Base-by-base conservation (phyloP, 2,888 invertebrate species). In the Platycheirus albimanus region DNA sequence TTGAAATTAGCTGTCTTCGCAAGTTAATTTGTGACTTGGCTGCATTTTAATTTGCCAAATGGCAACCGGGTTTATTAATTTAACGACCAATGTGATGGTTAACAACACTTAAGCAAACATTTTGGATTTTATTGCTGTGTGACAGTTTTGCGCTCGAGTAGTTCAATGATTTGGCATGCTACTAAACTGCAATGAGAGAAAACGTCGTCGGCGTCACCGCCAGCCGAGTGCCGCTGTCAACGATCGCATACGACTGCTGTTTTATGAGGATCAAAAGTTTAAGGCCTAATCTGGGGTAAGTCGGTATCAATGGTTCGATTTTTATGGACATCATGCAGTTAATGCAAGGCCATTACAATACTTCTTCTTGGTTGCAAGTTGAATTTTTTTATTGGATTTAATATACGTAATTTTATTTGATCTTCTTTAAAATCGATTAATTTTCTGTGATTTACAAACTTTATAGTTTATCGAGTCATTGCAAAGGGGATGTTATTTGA, bases 371-470 rank as follows among this genome's bases (percentile, higher is more conserved):
- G 3, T 58, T 41, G 58, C 41, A 58, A 24, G n/a, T n/a, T n/a
- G n/a, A n/a, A n/a, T n/a, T n/a, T n/a, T 2, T 58, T 58, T 41
- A 41, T 58, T 58, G 58, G 11, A 41, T 13, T 28, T 17, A 41
- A n/a, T 17, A n/a, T 17, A 38, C 36, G 8, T 36, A n/a, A 20
- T 54, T 54, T 54, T 54, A 36, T 54, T 19, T n/a, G 20, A 38
- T 54, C 54, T 36, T 54, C n/a, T 54, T 58, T 41, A 58, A 41
- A 58, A 56, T 41, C 56, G 20, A 41, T 58, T 58, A 58, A 58
- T 41, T 28, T 24, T 15, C 24, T 41, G 41, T 28, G 41, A 58
- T 41, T 58, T 58, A 58, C 5, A 58, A 41, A 41, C 10, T 58
- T 58, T 58, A 41, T 58, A 41, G 30, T 8, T 33, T 33, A 24